Base-by-base conservation (phyloP, 2,888 invertebrate genomes). In the Acanthoscelides obtectus region DNA sequence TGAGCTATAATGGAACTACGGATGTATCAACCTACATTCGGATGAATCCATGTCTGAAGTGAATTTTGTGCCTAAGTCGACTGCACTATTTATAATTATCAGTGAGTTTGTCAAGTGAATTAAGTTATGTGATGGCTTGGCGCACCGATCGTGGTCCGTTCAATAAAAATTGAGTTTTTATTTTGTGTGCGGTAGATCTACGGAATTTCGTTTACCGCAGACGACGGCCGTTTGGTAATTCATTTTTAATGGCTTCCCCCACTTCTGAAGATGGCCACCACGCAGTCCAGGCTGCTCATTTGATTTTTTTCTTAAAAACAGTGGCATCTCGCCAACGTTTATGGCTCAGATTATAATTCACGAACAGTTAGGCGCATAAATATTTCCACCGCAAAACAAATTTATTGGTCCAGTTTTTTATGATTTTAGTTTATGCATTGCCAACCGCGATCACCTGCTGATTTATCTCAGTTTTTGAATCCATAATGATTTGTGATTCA, bases 161-260 rank as follows among this genome's bases (percentile, higher is more conserved):
- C 66, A 66, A 66, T 66, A 66, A 66, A 66, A 66, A 66, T 66
- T 66, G 21, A 22, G 22, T 66, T 66, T 66, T 66, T 66, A 66
- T 66, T 66, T 66, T 66, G 22, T 20, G 66, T 66, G 66, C 66
- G 66, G 66, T 66, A 66, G 66, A 66, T 22, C 22, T 21, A 66
- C 22, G 20, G 66, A 20, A 20, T 66, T 66, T 45, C 45, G 45
- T 45, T 45, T 45, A 45, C 17, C 45, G 45, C 45, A n/a, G n/a
- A n/a, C n/a, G n/a, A n/a, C 45, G 45, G 17, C 45, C 45, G 66
- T 21, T 66, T 21, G 66, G 66, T 66, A 66, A 66, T 66, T 66
- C 20, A 66, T 66, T 66, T 66, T 66, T 66, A 66, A 66, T 66
- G 66, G 21, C 20, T 5, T 25, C 45, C 45, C 45, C 45, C 12